These are phyloP conservation scores for Theristus sp. DNA, from an alignment of 2,888 invertebrate species.

Conservation along the genomic window DNA sequence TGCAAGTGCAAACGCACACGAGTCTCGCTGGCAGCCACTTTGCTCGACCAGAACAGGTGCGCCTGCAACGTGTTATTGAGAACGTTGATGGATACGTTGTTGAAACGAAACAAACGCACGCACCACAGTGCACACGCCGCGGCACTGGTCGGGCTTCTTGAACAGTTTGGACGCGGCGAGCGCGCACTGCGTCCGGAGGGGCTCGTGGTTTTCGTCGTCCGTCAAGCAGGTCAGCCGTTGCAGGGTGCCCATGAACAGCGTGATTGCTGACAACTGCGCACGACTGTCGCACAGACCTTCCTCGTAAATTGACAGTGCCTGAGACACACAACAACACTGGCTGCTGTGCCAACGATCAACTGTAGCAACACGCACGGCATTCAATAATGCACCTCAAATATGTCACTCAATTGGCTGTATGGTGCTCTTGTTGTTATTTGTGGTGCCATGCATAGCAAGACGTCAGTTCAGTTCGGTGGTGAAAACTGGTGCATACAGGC, in stretches of 20 bases:
- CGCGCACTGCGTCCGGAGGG: conserved; percentile 82
- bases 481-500: too few species aligned
- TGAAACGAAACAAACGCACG: too few species aligned
- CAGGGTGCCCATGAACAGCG: conserved; percentile 79
- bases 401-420: too few species aligned
- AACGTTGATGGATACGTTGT: too few species aligned
- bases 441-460: too few species aligned
- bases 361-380: too few species aligned
- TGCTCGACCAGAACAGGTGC: conserved; percentile 87
- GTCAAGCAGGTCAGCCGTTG: conserved; percentile 84
- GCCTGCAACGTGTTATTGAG: too few species aligned
- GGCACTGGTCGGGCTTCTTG: conserved; percentile 93
- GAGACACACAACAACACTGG: too few species aligned
- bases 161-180: conserved; percentile 81
- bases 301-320: conserved; percentile 88
- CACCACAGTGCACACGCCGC: conserved; percentile 38
- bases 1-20: conserved; percentile 13
- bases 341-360: too few species aligned
- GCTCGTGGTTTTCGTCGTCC: conserved; percentile 90
- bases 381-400: too few species aligned
- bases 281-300: conserved; percentile 95
- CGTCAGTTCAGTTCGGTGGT: too few species aligned
- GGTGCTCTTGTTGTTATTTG: too few species aligned
- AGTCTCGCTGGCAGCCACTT: conserved; percentile 19
- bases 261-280: conserved; percentile 84